Evolutionary conservation across 2,888 invertebrate genomes (phyloP).

Genomic region (Archips xylosteana): DNA sequence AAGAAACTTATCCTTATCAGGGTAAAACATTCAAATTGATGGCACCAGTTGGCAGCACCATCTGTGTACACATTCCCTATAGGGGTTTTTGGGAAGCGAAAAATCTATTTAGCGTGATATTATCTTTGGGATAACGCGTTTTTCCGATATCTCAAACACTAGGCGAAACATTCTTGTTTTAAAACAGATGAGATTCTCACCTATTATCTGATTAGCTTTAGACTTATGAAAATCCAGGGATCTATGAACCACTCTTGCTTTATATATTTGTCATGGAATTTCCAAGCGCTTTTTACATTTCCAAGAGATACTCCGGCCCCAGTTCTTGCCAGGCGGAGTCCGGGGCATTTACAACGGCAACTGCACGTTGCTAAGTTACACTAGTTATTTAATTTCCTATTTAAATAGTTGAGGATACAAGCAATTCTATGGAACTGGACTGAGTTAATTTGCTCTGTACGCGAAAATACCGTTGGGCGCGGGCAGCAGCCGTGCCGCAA

Average conservation of each 20-base stretch:
- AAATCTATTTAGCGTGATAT: too few species aligned
- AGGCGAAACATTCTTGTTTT: too few species aligned
- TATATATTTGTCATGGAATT: neutral
- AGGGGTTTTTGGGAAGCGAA: too few species aligned
- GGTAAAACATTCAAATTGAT: too few species aligned
- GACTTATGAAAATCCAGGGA: neutral
- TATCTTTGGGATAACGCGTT: too few species aligned
- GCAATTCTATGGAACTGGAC: constrained; percentile 69
- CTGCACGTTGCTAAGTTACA: constrained; percentile 21
- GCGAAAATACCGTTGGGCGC: constrained; percentile 63
- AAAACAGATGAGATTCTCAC: too few species aligned
- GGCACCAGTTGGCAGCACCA: too few species aligned
- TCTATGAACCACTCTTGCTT: neutral
- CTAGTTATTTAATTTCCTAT: constrained; percentile 58
- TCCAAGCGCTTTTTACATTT: neutral
- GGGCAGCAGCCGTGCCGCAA: constrained; percentile 68
- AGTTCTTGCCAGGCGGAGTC: neutral
- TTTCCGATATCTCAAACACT: too few species aligned
- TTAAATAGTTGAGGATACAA: constrained; percentile 73
- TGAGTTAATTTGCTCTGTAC: constrained; percentile 64
- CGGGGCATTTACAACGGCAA: constrained; percentile 11
- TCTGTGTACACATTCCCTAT: too few species aligned
- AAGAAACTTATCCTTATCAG: too few species aligned
- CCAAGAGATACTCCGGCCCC: neutral
- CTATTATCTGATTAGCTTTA: neutral